Evolutionary conservation across 2,113 vertebrate species (phyloP), one percentile per base, ranked within the genome.

Genomic region (Myiopsitta monachus): DNA sequence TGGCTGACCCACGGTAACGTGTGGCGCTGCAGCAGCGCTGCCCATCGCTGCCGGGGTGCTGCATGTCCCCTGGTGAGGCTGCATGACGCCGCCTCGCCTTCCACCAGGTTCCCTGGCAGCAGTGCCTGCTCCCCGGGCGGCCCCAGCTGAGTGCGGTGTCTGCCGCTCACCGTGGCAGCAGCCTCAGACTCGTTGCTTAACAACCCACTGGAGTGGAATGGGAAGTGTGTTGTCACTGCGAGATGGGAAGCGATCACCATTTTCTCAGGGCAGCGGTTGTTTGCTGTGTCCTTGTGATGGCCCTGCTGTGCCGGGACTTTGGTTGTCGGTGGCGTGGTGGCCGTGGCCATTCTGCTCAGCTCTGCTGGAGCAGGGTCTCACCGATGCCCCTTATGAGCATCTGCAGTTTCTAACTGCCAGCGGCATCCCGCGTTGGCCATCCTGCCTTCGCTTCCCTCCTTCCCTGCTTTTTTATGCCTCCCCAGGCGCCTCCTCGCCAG

Each of bases 181-280:
- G 83, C 59, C 73, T 1, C 26, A 70, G 74, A 21, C 73, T 79
- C 17, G 88, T 95, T 96, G 95, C 94, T 96, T 95, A 84, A 96
- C 92, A 95, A 91, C 96, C 41, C 24, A 13, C 78, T 94, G 83
- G 91, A 95, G 91, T 92, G 91, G 87, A 95, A 44, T 97, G 81
- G 96, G 93, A 97, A 97, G 89, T 90, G 83, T 94, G 86, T 78
- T 91, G 73, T 92, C 90, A 44, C 88, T 1, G 10, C 22, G 27
- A 94, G 95, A 92, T 92, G 92, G 95, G 92, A 94, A 96, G 70
- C 74, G 80, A 86, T 87, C 96, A 92, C 94, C 88, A 83, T 94
- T 90, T 93, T 93, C 87, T 93, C 62, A 77, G 95, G 55, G 72
- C 88, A 81, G 68, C 1, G 18, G 62, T 24, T 66, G 86, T 81